Base-by-base conservation (phyloP, 2,888 invertebrate genomes). In the Pyralis farinalis region DNA sequence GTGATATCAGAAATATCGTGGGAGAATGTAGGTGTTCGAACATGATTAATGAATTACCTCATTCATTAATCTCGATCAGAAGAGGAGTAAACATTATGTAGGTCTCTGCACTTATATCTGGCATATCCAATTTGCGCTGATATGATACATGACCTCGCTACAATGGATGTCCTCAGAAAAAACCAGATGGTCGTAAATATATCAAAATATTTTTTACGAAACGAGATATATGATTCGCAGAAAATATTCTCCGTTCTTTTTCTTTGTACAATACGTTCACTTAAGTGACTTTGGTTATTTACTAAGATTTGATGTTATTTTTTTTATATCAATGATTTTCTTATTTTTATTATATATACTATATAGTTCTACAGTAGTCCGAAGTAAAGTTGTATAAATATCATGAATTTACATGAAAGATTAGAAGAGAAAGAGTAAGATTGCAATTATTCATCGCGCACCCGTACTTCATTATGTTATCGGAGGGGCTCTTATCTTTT, bases 121-220 rank as follows among this genome's bases (percentile, higher is more conserved):
- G 60, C 70, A 68, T 53, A 73, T 72, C 61, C 75, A 74, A 75
- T 75, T 74, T 74, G 58, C 56, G 54, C 53, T 56, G 16, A 3
- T 53, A 55, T 64, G 59, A 66, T 66, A 59, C 53, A 71, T 69
- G 66, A 69, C 67, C 58, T 55, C 48, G 53, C 49, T 55, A 55
- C 65, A 46, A 44, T 47, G 40, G 42, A 12, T 8, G 41, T 12
- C 31, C 7, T 42, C 16, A 16, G 34, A 34, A 38, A 36, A 36
- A 35, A 34, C 7, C 10, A 9, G 36, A n/a, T 7, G n/a, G 3
- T 25, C 25, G 25, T 25, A 25, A 29, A 40, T 43, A 43, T 43
- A 43, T 41, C 35, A 25, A 25, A 25, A 25, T 25, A 25, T 4
- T 25, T 25, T 25, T 25, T 7, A 25, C 25, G 1, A 25, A 25